phyloP scores from a whole-genome alignment of 2,797 vertebrate species.

The Galago senegalensis region DNA sequence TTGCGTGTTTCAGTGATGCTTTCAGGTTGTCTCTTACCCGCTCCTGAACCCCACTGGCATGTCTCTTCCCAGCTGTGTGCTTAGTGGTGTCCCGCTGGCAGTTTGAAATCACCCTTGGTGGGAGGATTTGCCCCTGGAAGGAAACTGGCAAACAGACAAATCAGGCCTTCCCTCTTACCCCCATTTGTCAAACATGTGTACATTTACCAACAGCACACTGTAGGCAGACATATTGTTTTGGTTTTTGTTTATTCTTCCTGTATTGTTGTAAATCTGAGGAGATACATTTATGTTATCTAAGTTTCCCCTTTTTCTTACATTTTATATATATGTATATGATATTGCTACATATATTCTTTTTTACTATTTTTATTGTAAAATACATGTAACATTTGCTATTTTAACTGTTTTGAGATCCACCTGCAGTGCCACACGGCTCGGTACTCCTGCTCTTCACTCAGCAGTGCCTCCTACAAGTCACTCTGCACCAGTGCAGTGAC shows the following conservation, averaged over 20 bases:
- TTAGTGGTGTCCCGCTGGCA: not conserved
- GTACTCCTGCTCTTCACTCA: not conserved
- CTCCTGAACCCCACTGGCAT: not conserved
- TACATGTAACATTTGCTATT: not conserved
- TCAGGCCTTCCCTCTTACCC: not conserved
- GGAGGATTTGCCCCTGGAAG: not conserved
- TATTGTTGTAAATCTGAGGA: not conserved
- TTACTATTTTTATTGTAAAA: not conserved
- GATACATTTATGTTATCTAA: not conserved
- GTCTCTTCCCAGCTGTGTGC: not conserved
- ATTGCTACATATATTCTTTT: not conserved
- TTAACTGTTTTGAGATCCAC: not conserved
- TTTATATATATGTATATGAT: not conserved
- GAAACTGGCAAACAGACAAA: not conserved
- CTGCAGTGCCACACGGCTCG: not conserved
- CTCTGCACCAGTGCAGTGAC: fast-evolving
- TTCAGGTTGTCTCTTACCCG: not conserved
- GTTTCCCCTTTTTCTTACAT: not conserved
- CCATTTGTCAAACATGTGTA: not conserved
- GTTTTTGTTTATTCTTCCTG: constrained; percentile 24
- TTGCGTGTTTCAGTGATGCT: not conserved
- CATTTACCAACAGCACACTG: no score
- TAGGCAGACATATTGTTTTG: not conserved
- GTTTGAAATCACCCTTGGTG: not conserved
- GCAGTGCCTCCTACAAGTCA: not conserved